Evolutionary conservation across 2,888 invertebrate species (phyloP), one percentile per base, ranked within the genome.

Genomic region (Protodeltote pygarga): DNA sequence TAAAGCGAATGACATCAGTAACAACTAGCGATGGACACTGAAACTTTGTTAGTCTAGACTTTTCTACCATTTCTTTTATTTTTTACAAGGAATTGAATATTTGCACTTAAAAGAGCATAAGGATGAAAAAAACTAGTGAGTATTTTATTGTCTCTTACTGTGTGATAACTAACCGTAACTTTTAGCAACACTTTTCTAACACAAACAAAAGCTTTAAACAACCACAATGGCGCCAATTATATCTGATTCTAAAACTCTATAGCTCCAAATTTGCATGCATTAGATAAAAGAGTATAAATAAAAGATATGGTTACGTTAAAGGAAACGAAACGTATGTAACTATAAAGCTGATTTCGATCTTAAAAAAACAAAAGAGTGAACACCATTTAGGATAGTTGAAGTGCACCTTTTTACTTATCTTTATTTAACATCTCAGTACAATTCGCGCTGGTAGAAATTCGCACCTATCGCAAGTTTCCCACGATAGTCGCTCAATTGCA

Each of bases 381-480:
- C 57, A 54, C 55, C 64, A 66, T 77, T 76, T 76, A 65, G 61
- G 68, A 70, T 58, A 51, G 61, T 57, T 71, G 69, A 67, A 62
- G 57, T 72, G 69, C 63, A 71, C 65, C 80, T 73, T 71, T 71
- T 60, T 50, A 59, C 61, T 74, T 78, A 84, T 86, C 85, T 61
- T 74, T 78, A 84, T 86, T 84, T 79, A 28, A 45, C 72, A 81
- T 81, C n/a, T n/a, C 80, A 52, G 63, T 58, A 68, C 58, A 67
- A 81, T 80, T 84, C 75, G 77, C 69, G 71, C 62, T 73, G 76
- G 73, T 64, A 73, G 68, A 72, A 77, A 84, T 83, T 84, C 76
- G 80, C 82, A 81, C 79, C 74, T 71, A 81, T 79, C 71, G 75
- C 65, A 51, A 34, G 46, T 55, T 68, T 84, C 69, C 60, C 71